Percentiles rank a stretch among this genome's conserved stretches.
These are phyloP conservation scores for Ciconia nigra DNA, from an alignment of 2,797 vertebrate species.

Conservation along the genomic window DNA sequence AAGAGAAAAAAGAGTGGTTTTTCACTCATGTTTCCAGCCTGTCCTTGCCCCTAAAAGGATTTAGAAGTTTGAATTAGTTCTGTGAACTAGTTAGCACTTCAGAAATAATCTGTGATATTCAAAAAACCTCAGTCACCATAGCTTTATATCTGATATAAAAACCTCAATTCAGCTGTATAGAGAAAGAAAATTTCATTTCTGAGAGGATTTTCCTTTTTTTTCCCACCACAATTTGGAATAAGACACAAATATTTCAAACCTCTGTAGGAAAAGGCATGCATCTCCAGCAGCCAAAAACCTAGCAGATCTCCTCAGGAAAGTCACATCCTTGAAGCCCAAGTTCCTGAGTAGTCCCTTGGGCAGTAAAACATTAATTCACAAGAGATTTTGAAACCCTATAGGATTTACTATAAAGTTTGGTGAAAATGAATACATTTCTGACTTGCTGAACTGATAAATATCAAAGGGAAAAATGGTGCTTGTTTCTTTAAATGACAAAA, in stretches of 20 bases:
- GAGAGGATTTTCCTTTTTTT: background rate
- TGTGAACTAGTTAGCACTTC: background rate
- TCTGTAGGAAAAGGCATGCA: background rate
- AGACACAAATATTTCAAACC: background rate
- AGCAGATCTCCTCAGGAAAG: background rate
- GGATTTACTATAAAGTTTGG: background rate
- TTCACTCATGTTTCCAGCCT: background rate
- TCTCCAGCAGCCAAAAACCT: background rate
- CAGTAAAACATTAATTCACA: background rate
- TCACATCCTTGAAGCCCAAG: background rate
- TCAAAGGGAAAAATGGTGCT: background rate
- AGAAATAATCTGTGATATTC: background rate
- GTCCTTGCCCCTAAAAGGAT: background rate
- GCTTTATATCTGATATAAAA: background rate
- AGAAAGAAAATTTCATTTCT: background rate
- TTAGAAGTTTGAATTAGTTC: background rate
- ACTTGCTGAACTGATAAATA: background rate
- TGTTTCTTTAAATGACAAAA: background rate
- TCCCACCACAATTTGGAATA: background rate
- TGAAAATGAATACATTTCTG: background rate
- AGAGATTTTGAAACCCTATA: background rate
- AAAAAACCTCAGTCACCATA: background rate
- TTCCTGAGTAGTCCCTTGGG: background rate
- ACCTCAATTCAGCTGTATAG: background rate
- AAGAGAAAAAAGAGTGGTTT: background rate